Base-by-base conservation (phyloP, 2,797 vertebrate genomes). In the Clarias pachynema region DNA sequence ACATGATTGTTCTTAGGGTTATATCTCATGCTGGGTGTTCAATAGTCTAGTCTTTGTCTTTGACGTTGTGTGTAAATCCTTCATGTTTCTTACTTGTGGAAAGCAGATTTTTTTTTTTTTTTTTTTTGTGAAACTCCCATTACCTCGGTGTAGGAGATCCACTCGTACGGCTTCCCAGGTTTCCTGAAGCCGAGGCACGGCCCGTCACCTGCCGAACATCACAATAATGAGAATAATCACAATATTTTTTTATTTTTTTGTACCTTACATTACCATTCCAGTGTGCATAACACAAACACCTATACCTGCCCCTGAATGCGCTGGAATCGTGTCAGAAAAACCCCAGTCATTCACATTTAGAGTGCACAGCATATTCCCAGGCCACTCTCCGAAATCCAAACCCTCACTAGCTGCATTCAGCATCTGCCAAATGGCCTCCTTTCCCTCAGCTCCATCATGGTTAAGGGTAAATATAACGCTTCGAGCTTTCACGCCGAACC, bases 71-170 rank as follows among this genome's bases (percentile, higher is more conserved):
- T 77, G 31, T 60, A 78, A 14, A 78, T 78, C 9, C 4, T 77
- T 57, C 26, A 8, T 20, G 29, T 29, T 75, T 56, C 7, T 26
- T 26, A 12, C 44, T 75, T 20, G 12, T 16, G 22, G 15, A 15
- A 53, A 73, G 40, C 24, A 7, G 22, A 74, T 34, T 34, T 34
- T 34, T 34, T 1, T 40, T 40, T 37, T 37, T 37, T 37, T 37
- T 37, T 5, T 40, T 40, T 40, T 40, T 0, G 37, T 40, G 37
- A 6, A 12, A 49, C 44, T 49, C 9, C 0, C 2, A 49, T 82
- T 82, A 95, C 95, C 94, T 96, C 93, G 7, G 90, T 83, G 90
- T 96, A 96, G 87, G 95, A 93, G 88, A 96, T 96, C 95, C 95
- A 96, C 91, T 96, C 40, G 85, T 96, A 96, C 18, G 95, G 94